phyloP scores from a whole-genome alignment of 1,140 invertebrate genomes.

The Brachionus angularis region DNA sequence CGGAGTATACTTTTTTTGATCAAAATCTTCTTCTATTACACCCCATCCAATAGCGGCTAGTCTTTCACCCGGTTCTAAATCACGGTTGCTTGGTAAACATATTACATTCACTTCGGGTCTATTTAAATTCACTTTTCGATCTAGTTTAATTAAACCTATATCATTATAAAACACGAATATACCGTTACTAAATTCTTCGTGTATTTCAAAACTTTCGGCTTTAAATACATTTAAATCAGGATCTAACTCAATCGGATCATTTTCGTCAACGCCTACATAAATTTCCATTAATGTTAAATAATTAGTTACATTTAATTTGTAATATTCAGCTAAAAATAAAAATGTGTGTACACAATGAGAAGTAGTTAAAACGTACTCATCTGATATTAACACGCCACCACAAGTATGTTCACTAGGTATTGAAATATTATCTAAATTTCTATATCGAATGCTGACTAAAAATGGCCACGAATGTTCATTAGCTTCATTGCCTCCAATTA shows the following conservation, averaged over 20 bases:
- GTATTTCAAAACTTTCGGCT: conserved; percentile 25
- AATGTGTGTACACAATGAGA: conserved; percentile 19
- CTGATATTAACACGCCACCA: conserved; percentile 31
- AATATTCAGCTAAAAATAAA: neutral
- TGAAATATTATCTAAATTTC: neutral
- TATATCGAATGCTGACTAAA: conserved; percentile 19
- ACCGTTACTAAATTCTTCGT: neutral
- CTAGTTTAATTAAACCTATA: conserved; percentile 28
- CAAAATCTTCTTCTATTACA: conserved; percentile 18
- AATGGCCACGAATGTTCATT: conserved; percentile 39
- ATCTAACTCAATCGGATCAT: neutral
- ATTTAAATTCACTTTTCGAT: conserved; percentile 31
- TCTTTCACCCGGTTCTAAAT: neutral
- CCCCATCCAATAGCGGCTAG: conserved; percentile 40
- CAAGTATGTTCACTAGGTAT: no score
- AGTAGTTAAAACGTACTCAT: conserved; percentile 13
- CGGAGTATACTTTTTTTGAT: neutral
- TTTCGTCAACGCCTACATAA: conserved; percentile 29
- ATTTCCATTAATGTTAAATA: neutral
- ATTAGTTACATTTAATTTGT: neutral
- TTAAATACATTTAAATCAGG: conserved; percentile 14
- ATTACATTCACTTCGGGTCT: conserved; percentile 37
- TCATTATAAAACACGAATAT: conserved; percentile 4
- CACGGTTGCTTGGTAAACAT: neutral
- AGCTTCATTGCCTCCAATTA: conserved; percentile 29